Evolutionary conservation across 1,140 invertebrate species (phyloP).

Genomic region (Aphis craccivora): DNA sequence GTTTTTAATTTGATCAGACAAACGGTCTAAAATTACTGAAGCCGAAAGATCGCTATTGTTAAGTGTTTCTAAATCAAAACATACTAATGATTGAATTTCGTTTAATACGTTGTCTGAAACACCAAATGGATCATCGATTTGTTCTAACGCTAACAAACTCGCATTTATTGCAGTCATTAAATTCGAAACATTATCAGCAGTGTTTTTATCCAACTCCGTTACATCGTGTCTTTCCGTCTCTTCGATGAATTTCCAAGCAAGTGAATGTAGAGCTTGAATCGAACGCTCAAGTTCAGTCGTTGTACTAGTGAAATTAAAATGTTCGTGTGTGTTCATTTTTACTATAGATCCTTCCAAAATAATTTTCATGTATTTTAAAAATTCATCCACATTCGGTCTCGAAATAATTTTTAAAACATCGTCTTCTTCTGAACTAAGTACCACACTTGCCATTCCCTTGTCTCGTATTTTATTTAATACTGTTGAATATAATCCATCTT

Average conservation of each 20-base stretch:
- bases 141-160: slow-evolving; percentile 28
- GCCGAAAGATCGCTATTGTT: not conserved
- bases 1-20: not conserved
- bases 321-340: not conserved
- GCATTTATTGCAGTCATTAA: slow-evolving; percentile 53
- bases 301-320: not conserved
- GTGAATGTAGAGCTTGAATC: slow-evolving; percentile 4
- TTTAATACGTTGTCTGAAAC: slow-evolving; percentile 37
- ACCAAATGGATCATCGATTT: slow-evolving; percentile 45
- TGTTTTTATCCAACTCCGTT: slow-evolving; percentile 7
- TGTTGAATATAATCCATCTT: slow-evolving; percentile 33
- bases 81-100: slow-evolving; percentile 27
- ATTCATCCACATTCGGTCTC: not conserved
- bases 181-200: not conserved
- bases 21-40: not conserved
- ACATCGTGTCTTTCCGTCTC: not conserved
- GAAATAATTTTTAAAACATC: slow-evolving; percentile 2
- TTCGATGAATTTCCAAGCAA: slow-evolving; percentile 37
- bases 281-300: not conserved
- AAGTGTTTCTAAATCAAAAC: slow-evolving; percentile 9
- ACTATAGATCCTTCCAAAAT: slow-evolving; percentile 33
- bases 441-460: not conserved
- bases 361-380: slow-evolving; percentile 53
- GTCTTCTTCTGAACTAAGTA: not conserved
- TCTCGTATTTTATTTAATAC: slow-evolving; percentile 28